Conservation (phyloP, 92 coral and sea anemone genomes). For the Parazoanthus darwini region DNA sequence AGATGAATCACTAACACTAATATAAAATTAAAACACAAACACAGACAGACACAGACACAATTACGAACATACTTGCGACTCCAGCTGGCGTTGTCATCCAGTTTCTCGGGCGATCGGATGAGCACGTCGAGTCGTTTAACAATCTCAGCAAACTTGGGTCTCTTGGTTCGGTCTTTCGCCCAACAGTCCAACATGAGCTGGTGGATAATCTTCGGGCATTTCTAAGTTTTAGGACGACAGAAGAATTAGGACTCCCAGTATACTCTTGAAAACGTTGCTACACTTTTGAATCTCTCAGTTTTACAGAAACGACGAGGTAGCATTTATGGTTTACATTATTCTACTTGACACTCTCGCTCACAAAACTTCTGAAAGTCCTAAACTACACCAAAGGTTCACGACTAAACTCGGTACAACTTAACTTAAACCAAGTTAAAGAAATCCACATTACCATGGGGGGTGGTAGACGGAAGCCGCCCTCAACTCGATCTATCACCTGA, state of each 20-base stretch:
- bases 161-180: slow-evolving; percentile 60
- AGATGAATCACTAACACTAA: not conserved
- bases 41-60: not conserved
- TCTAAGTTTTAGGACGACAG: slow-evolving; percentile 29
- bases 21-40: not conserved
- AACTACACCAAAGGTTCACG: too few relatives aligned
- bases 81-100: slow-evolving; percentile 44
- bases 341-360: not conserved
- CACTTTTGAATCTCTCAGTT: not conserved
- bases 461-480: slow-evolving; percentile 65
- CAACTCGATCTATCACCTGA: slow-evolving; percentile 56
- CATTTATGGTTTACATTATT: too few relatives aligned
- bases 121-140: slow-evolving; percentile 57
- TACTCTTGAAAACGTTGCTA: not conserved
- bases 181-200: slow-evolving; percentile 71
- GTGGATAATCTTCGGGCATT: slow-evolving; percentile 69
- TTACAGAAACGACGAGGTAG: not conserved
- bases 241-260: not conserved
- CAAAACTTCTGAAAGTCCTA: not conserved
- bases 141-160: slow-evolving; percentile 64
- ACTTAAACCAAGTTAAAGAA: not conserved
- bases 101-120: slow-evolving; percentile 70
- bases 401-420: not conserved
- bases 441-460: slow-evolving; percentile 50
- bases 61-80: slow-evolving; percentile 14